Base-by-base conservation (phyloP, 2,113 vertebrate species). In the Sus scrofa region DNA sequence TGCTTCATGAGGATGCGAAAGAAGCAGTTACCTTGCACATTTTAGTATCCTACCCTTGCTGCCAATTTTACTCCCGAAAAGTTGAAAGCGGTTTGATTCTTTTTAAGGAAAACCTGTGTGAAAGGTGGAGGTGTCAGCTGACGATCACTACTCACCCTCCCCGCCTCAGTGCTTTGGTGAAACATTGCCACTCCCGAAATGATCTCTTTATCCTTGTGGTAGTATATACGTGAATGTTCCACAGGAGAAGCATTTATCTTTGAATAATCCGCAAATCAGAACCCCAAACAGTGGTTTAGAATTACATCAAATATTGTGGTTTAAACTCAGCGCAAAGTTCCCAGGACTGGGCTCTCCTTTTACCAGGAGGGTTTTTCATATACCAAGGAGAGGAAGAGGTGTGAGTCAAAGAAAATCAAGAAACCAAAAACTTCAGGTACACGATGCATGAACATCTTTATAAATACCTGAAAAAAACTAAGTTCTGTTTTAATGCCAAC, bases 61-160 rank as follows among this genome's bases (percentile, higher is more conserved):
- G 44, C 56, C 50, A 79, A 93, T 94, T 95, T 94, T 32, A 88
- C 68, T 93, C 30, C 24, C 52, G 4, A 56, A 86, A 96, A 87
- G 94, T 27, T 82, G 13, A 95, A 86, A 95, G 15, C 60, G 77
- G 27, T 93, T 91, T 22, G 7, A 34, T 8, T 73, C 70, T 56
- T 74, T 67, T 86, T 82, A 85, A 70, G 24, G 30, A 56, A 95
- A 81, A 92, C 24, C 52, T 77, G 63, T 0, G 8, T 63, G 71
- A 92, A 86, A 83, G 8, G 12, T 92, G 20, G 19, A 87, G 56
- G 12, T 75, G 18, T 84, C 4, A 88, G 54, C 52, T 68, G 78
- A 73, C 39, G 34, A 0, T 81, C 79, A 27, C 32, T 63, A 16
- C 2, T 18, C 7, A 0, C 27, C 56, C 1, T 39, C 34, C 32